These are phyloP conservation scores for Pachydiplax longipennis DNA, from an alignment of 2,888 invertebrate species.

Conservation along the genomic window DNA sequence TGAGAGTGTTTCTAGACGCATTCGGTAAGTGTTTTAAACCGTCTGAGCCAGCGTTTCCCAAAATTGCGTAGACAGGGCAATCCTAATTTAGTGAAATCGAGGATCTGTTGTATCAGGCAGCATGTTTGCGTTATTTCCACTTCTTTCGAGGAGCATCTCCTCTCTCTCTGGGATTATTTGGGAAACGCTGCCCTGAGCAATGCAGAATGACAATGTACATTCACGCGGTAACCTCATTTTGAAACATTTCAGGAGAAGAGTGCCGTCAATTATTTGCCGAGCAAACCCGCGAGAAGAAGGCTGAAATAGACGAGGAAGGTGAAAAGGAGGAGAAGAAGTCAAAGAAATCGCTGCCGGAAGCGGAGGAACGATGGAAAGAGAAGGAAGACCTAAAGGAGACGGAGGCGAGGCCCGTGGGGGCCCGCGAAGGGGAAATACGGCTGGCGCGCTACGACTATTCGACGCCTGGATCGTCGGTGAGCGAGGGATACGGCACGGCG, in stretches of 20 bases:
- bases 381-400: conserved; percentile 50
- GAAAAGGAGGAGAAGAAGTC: conserved; percentile 45
- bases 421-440: conserved; percentile 52
- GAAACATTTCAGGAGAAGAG: conserved; percentile 66
- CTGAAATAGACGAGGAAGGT: conserved; percentile 60
- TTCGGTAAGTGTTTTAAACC: conserved; percentile 66
- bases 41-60: background rate
- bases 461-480: conserved; percentile 54
- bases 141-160: no score
- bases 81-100: background rate
- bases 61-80: background rate
- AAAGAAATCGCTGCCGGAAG: conserved; percentile 43
- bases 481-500: conserved; percentile 62
- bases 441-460: conserved; percentile 50
- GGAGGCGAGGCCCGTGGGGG: conserved; percentile 51
- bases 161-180: background rate
- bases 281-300: conserved; percentile 72
- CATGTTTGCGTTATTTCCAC: no score
- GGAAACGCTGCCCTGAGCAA: background rate
- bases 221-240: background rate
- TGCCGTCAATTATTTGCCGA: conserved; percentile 82
- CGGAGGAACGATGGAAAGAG: conserved; percentile 48
- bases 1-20: conserved; percentile 90
- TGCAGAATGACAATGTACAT: background rate
- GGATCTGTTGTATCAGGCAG: background rate